Conservation (phyloP, 2,888 invertebrate genomes). For the Mesodorylaimus sp. region DNA sequence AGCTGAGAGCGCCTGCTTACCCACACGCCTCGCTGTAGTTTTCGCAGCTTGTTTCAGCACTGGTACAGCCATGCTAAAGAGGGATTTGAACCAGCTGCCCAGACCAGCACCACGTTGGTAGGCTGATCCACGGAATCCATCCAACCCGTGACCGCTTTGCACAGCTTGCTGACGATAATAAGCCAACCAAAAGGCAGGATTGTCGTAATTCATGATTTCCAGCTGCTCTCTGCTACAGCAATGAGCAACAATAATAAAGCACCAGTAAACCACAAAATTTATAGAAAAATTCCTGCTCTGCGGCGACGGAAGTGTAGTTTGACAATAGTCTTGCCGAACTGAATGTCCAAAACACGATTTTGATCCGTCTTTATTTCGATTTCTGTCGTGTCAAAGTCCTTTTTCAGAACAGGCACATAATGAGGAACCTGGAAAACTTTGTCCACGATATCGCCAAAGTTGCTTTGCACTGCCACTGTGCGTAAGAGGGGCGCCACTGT, state of each 20-base stretch:
- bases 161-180: constrained; percentile 3
- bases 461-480: neutral
- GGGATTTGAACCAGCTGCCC: neutral
- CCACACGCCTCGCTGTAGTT: constrained; percentile 1
- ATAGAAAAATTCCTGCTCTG: neutral
- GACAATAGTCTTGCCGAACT: constrained; percentile 5
- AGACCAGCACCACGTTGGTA: constrained; percentile 6
- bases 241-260: too few relatives aligned
- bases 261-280: too few relatives aligned
- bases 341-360: neutral
- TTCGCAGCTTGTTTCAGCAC: neutral
- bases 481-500: neutral
- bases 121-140: neutral
- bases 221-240: too few relatives aligned
- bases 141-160: neutral
- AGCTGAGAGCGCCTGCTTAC: neutral
- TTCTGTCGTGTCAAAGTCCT: neutral
- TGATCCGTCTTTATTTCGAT: constrained; percentile 3
- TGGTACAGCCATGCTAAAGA: neutral
- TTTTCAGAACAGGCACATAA: constrained; percentile 1
- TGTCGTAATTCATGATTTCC: too few relatives aligned
- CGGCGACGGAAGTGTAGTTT: constrained; percentile 4
- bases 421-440: neutral
- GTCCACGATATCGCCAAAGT: constrained; percentile 2
- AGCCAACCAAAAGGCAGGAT: too few relatives aligned